Evolutionary conservation across 2,888 invertebrate species (phyloP).

Genomic region (Dascillus cervinus): DNA sequence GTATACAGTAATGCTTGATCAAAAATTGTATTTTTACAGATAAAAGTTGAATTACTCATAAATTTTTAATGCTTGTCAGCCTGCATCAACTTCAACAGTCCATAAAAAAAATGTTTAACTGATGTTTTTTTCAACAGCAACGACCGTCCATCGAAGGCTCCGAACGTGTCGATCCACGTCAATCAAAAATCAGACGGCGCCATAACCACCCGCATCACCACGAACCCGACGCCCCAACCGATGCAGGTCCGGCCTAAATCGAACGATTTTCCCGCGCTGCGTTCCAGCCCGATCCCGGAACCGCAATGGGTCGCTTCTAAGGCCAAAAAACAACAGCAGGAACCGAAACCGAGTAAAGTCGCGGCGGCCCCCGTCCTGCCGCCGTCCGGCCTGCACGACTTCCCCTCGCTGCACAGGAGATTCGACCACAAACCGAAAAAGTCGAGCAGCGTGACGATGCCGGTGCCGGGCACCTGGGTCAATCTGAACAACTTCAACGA

Average conservation of each 20-base stretch:
- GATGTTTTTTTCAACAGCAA: too few species aligned
- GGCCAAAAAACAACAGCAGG: constrained; percentile 42
- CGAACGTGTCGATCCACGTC: constrained; percentile 51
- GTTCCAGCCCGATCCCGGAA: constrained; percentile 31
- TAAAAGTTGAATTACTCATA: too few species aligned
- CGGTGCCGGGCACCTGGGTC: constrained; percentile 26
- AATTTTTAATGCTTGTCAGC: too few species aligned
- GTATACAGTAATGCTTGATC: too few species aligned
- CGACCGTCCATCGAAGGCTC: constrained; percentile 26
- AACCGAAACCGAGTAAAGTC: constrained; percentile 38
- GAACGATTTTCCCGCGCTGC: constrained; percentile 41
- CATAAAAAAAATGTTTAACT: too few species aligned
- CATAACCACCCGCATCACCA: constrained; percentile 43
- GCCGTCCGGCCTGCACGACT: constrained; percentile 50
- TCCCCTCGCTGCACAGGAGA: constrained; percentile 49
- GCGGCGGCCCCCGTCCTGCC: constrained; percentile 47
- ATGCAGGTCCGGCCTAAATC: constrained; percentile 27
- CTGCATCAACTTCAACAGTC: too few species aligned
- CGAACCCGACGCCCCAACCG: constrained; percentile 30
- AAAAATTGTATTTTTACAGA: too few species aligned
- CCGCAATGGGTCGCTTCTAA: constrained; percentile 54
- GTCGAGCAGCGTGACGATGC: constrained; percentile 33
- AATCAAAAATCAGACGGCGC: constrained; percentile 47
- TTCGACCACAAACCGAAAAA: constrained; percentile 31
- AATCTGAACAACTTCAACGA: constrained; percentile 26